Base-by-base conservation (phyloP, 37 sponge, comb jelly and placozoan genomes). In the Bolinopsis microptera region DNA sequence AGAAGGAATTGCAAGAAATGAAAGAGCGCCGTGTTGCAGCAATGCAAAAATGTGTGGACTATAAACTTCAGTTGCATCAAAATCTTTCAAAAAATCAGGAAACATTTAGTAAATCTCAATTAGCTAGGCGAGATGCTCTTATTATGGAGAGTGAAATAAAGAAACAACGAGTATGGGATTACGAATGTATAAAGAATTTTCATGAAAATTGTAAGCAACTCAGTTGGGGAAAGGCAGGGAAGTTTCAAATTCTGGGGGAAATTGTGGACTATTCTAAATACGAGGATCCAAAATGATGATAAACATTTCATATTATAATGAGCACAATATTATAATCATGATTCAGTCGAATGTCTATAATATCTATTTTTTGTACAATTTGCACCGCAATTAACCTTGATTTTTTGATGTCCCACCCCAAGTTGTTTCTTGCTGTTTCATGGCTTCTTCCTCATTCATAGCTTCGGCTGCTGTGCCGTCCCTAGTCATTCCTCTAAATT, bases 121-220 rank as follows among this genome's bases (percentile, higher is more conserved):
- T 86, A 24, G 90, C 90, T 27, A 86, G 39, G 61, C 41, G 90
- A 2, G 90, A 86, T 40, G 90, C 90, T n/a, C 61, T 86, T 8
- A 28, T 86, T 23, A 86, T 86, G 90, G 90, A 86, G 26, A 25
- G 34, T 34, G 90, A 38, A 30, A 39, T 86, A 16, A 86, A 86
- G 35, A 86, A 86, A 24, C 90, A 86, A 27, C 40, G 36, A 36
- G 26, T 40, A 30, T 36, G 22, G 61, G 90, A 86, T 26, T 86
- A 41, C 24, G 61, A 86, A 48, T 0, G 36, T 34, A 1, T 28
- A 41, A 28, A 27, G 23, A 34, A 86, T 41, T 86, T 86, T 40
- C 25, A 38, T 1, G 13, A 86, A 40, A 28, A 41, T 34, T 86
- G 90, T 34, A 86, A 86, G 3, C 9, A 86, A 8, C 24, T 41